Evolutionary conservation across 2,113 vertebrate genomes (phyloP).

Genomic region (Muntiacus muntjak): DNA sequence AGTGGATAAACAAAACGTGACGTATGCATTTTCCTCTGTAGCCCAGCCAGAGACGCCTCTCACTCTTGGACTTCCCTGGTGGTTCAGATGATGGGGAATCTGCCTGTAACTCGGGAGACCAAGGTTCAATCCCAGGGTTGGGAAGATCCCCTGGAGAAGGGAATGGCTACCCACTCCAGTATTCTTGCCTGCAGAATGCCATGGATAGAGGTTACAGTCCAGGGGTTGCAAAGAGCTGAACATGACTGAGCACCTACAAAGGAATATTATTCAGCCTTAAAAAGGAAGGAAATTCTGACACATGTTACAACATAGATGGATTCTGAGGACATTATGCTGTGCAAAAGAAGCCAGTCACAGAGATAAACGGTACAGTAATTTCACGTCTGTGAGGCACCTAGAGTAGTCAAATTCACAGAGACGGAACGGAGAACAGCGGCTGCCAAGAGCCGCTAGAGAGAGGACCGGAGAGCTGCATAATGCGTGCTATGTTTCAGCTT

Average conservation of each 20-base stretch:
- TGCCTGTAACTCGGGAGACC: neutral
- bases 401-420: neutral
- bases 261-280: neutral
- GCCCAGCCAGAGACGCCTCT: neutral
- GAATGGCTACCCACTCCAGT: neutral
- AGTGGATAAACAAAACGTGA: neutral
- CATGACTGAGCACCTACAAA: neutral
- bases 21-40: neutral
- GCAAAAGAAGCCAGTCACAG: neutral
- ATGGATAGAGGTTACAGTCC: neutral
- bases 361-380: neutral
- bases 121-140: neutral
- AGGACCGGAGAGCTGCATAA: neutral
- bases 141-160: neutral
- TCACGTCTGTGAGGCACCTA: neutral
- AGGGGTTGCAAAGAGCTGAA: neutral
- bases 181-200: neutral
- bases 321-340: neutral
- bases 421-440: neutral
- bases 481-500: neutral
- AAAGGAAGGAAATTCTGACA: neutral
- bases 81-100: neutral
- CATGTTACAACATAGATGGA: neutral
- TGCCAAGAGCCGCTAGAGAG: neutral
- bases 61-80: neutral